Evolutionary conservation across 2,888 invertebrate genomes (phyloP), one percentile per base, ranked within the genome.

Genomic region (Phalangium opilio): DNA sequence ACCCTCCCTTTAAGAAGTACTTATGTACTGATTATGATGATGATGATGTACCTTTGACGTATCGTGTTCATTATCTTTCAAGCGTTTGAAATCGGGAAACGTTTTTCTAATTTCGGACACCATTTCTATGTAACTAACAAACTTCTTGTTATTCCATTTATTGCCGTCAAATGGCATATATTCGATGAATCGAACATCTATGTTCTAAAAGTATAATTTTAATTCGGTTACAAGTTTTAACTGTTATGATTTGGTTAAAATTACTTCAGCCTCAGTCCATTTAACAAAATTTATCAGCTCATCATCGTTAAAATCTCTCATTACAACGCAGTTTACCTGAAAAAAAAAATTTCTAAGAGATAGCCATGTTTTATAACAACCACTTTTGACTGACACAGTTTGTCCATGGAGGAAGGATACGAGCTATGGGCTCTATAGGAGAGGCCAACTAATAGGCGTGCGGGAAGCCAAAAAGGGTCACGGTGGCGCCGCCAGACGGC

Each of bases 161-260:
- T 98, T 98, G 34, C 96, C 98, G 58, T 81, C 78, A 71, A 98
- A 98, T 41, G 98, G 98, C 96, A 98, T 99, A 68, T 95, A 99
- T 69, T 99, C 98, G 58, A 99, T 99, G 66, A 99, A 99, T 56
- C 98, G 75, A 5, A 98, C 76, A 68, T 96, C 93, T 1, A 98
- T 70, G 49, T 79, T 76, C 63, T 71, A 57, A 38, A 61, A 59
- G 50, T 43, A 42, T 39, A 46, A 14, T n/a, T 27, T 27, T n/a
- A n/a, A n/a, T n/a, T n/a, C n/a, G n/a, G n/a, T n/a, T n/a, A n/a
- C n/a, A n/a, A n/a, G n/a, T n/a, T n/a, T n/a, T n/a, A n/a, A n/a
- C n/a, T n/a, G n/a, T n/a, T n/a, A n/a, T n/a, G n/a, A n/a, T n/a
- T n/a, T n/a, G n/a, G n/a, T 4, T 27, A 27, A 10, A 45, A 55